Percentiles rank a stretch among this genome's conserved stretches.
phyloP scores from a whole-genome alignment of 1,140 invertebrate genomes.

The Epicauta chinensis region DNA sequence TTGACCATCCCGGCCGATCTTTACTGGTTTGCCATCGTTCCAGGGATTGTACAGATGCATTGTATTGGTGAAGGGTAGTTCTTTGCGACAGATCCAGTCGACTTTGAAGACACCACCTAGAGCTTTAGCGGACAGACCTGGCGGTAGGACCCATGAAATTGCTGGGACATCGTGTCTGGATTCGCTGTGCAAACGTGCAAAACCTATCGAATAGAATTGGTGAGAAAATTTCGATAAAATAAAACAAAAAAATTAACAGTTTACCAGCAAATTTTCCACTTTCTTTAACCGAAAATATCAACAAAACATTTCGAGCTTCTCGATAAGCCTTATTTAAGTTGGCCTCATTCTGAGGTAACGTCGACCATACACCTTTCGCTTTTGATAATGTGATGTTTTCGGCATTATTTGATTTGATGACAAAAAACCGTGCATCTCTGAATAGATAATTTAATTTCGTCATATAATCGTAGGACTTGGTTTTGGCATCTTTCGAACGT shows the following conservation, averaged over 20 bases:
- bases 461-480: slow-evolving; percentile 75
- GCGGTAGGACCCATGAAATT: slow-evolving; percentile 93
- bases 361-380: slow-evolving; percentile 95
- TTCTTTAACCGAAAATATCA: slow-evolving; percentile 97
- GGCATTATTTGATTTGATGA: slow-evolving; percentile 97
- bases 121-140: slow-evolving; percentile 84
- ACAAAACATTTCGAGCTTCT: slow-evolving; percentile 87
- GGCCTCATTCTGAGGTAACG: slow-evolving; percentile 92
- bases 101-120: slow-evolving; percentile 93
- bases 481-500: slow-evolving; percentile 49
- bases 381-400: slow-evolving; percentile 95
- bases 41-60: slow-evolving; percentile 94
- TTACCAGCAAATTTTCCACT: slow-evolving; percentile 83
- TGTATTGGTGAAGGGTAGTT: slow-evolving; percentile 87
- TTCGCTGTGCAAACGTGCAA: slow-evolving; percentile 81
- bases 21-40: slow-evolving; percentile 98
- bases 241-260: no score
- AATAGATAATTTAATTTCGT: slow-evolving; percentile 93
- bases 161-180: slow-evolving; percentile 83
- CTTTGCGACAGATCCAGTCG: slow-evolving; percentile 94
- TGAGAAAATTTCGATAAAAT: no score
- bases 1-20: slow-evolving; percentile 97
- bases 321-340: slow-evolving; percentile 92
- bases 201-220: slow-evolving; percentile 45
- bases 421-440: slow-evolving; percentile 90